Evolutionary conservation across 2,113 vertebrate species (phyloP).

Genomic region (Phylloscopus trochiloides): DNA sequence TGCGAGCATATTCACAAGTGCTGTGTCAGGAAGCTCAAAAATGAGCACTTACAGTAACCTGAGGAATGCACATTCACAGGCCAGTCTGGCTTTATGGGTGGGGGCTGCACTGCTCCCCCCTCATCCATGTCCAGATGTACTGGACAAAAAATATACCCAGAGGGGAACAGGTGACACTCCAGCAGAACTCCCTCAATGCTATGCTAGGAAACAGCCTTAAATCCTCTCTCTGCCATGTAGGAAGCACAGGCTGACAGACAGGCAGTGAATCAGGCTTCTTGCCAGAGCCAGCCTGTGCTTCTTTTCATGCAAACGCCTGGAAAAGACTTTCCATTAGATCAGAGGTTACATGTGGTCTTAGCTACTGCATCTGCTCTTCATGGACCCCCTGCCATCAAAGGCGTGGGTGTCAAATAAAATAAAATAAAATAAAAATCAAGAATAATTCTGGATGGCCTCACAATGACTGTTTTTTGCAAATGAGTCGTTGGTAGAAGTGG

Average conservation of each 20-base stretch:
- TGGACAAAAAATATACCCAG: not conserved
- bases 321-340: conserved; percentile 1
- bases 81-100: not conserved
- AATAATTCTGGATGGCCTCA: conserved; percentile 16
- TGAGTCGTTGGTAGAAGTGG: not conserved
- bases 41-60: not conserved
- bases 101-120: not conserved
- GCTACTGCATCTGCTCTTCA: conserved; percentile 57
- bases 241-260: not conserved
- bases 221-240: not conserved
- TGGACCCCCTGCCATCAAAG: conserved; percentile 38
- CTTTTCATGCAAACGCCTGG: not conserved
- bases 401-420: conserved; percentile 32
- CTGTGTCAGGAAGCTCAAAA: conserved; percentile 33
- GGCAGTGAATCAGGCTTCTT: not conserved
- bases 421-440: not conserved
- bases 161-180: conserved; percentile 27
- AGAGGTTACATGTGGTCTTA: conserved; percentile 49
- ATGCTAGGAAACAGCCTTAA: not conserved
- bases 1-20: not conserved
- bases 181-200: not conserved
- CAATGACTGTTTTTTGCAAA: not conserved
- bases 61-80: not conserved
- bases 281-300: not conserved
- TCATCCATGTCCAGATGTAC: not conserved